Evolutionary conservation across 2,113 vertebrate genomes (phyloP).

Genomic region (Podarcis cretensis): DNA sequence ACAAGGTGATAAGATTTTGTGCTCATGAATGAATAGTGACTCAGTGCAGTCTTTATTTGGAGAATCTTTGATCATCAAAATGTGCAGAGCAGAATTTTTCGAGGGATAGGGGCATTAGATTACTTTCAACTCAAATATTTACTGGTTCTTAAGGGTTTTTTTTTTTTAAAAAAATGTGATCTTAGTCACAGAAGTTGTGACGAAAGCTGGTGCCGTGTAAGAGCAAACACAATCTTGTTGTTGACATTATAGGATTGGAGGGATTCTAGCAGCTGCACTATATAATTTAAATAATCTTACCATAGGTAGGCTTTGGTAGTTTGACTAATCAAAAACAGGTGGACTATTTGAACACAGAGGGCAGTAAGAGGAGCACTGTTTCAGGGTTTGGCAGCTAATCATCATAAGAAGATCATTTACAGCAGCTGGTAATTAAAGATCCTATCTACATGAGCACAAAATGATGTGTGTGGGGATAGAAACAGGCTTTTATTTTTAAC

Average conservation of each 20-base stretch:
- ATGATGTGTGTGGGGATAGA: conserved; percentile 46
- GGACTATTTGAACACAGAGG: conserved; percentile 67
- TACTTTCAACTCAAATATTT: neutral
- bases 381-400: conserved; percentile 60
- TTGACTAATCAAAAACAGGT: conserved; percentile 75
- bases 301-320: conserved; percentile 46
- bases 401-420: conserved; percentile 69
- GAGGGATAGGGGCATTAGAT: neutral
- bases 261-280: conserved; percentile 26
- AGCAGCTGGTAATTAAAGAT: conserved; percentile 74
- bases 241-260: conserved; percentile 13
- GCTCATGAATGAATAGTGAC: neutral
- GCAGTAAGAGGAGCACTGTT: conserved; percentile 56
- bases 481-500: conserved; percentile 40
- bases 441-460: conserved; percentile 57
- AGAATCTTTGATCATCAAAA: neutral
- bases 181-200: conserved; percentile 10
- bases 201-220: conserved; percentile 17
- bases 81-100: neutral
- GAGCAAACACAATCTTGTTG: conserved; percentile 20
- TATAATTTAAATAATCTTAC: conserved; percentile 35
- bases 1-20: neutral
- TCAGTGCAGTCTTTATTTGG: neutral
- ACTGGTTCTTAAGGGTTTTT: conserved; percentile 28
- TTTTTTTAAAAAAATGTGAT: neutral